These are phyloP conservation scores for Hyles lineata DNA, from an alignment of 2,888 invertebrate species.

Conservation along the genomic window DNA sequence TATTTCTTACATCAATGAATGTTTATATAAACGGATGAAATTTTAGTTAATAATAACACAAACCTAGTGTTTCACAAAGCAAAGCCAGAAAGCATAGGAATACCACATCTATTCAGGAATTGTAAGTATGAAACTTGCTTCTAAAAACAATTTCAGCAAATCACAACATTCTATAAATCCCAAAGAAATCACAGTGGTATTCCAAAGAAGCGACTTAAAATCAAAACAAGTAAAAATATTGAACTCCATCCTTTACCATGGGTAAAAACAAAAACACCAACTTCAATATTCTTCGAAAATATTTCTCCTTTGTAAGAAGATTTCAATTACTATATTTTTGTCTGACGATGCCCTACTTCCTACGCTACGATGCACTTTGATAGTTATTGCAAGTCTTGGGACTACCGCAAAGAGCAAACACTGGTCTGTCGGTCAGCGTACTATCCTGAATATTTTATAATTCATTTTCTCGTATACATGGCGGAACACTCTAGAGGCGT, in stretches of 20 bases:
- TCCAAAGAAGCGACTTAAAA: background rate
- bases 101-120: too few relatives aligned
- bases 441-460: conserved; percentile 8
- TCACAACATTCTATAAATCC: too few relatives aligned
- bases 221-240: background rate
- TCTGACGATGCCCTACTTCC: conserved; percentile 10
- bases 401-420: conserved; percentile 3
- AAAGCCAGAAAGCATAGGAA: too few relatives aligned
- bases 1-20: too few relatives aligned
- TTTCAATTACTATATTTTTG: conserved; percentile 16
- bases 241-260: background rate
- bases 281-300: conserved; percentile 6
- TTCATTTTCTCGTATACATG: background rate
- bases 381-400: conserved; percentile 4
- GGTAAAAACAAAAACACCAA: background rate
- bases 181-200: background rate
- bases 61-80: too few relatives aligned
- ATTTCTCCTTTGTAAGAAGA: background rate
- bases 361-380: conserved; percentile 12
- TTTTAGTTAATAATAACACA: too few relatives aligned
- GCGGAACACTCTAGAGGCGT: background rate
- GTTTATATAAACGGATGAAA: too few relatives aligned
- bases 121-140: too few relatives aligned
- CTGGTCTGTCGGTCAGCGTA: background rate
- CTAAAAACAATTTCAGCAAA: too few relatives aligned